Evolutionary conservation across 2,888 invertebrate genomes (phyloP).

Genomic region (Nomada ferruginata): DNA sequence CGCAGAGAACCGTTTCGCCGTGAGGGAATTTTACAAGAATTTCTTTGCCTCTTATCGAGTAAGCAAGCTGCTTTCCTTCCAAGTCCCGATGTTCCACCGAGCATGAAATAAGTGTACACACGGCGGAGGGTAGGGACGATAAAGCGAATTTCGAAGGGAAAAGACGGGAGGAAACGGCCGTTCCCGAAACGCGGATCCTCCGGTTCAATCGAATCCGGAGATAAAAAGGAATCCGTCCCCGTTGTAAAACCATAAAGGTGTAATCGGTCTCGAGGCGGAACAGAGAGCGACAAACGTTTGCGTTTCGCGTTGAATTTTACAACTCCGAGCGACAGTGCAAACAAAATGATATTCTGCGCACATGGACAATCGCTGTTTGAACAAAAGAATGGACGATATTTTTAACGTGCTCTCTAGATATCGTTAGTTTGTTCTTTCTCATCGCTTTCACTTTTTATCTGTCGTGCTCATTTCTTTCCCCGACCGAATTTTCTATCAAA

Average conservation of each 20-base stretch:
- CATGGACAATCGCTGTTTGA: no score
- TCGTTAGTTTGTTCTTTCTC: no score
- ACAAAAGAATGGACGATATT: no score
- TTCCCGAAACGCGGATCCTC: slow-evolving; percentile 50
- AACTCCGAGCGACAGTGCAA: slow-evolving; percentile 37
- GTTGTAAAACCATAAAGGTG: slow-evolving; percentile 83
- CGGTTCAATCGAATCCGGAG: slow-evolving; percentile 62
- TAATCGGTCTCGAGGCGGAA: slow-evolving; percentile 73
- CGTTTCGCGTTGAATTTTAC: slow-evolving; percentile 22
- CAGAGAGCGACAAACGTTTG: slow-evolving; percentile 31
- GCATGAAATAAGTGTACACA: slow-evolving; percentile 82
- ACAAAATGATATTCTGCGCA: neutral
- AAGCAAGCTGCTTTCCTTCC: slow-evolving; percentile 66
- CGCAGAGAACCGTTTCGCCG: neutral
- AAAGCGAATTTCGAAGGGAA: slow-evolving; percentile 71
- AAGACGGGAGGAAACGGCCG: slow-evolving; percentile 39
- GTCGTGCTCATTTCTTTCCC: no score
- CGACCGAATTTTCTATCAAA: no score
- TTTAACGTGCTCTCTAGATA: no score
- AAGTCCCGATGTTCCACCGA: slow-evolving; percentile 70
- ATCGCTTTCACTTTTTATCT: no score
- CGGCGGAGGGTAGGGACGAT: slow-evolving; percentile 57
- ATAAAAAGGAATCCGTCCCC: slow-evolving; percentile 74
- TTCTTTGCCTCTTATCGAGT: slow-evolving; percentile 47
- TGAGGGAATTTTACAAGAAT: slow-evolving; percentile 35